Evolutionary conservation across 2,797 vertebrate species (phyloP).

Genomic region (Podargus strigoides): DNA sequence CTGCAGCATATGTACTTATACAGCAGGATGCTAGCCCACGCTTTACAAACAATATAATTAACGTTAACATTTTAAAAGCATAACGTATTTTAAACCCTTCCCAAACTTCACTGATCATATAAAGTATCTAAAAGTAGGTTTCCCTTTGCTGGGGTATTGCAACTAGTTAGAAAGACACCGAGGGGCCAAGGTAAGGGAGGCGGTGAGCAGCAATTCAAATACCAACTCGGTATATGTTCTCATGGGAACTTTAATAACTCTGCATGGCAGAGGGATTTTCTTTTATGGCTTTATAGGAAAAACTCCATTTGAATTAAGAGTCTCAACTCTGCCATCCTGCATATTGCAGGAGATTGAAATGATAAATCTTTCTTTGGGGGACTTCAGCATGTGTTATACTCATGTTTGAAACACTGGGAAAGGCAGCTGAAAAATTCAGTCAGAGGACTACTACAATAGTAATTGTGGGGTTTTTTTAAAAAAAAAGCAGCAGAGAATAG

Average conservation of each 20-base stretch:
- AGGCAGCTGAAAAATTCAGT: neutral
- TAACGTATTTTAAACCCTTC: neutral
- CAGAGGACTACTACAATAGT: neutral
- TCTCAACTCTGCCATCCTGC: neutral
- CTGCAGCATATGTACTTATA: neutral
- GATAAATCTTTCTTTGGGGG: neutral
- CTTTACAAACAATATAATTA: neutral
- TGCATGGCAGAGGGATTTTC: neutral
- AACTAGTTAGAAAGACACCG: neutral
- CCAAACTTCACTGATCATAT: neutral
- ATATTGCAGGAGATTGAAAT: neutral
- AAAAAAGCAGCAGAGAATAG: neutral
- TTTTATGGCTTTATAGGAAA: constrained; percentile 1
- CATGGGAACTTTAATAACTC: neutral
- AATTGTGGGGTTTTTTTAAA: neutral
- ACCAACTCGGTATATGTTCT: neutral
- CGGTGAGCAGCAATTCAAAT: neutral
- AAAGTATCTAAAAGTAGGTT: neutral
- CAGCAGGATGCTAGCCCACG: neutral
- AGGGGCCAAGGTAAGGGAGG: constrained; percentile 18
- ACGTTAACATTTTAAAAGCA: neutral
- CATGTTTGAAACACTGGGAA: neutral
- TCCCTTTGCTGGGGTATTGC: neutral
- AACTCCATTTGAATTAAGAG: neutral
- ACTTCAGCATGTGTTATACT: neutral